Evolutionary conservation across 2,797 vertebrate genomes (phyloP), one percentile per base, ranked within the genome.

Genomic region (Aplochiton taeniatus): DNA sequence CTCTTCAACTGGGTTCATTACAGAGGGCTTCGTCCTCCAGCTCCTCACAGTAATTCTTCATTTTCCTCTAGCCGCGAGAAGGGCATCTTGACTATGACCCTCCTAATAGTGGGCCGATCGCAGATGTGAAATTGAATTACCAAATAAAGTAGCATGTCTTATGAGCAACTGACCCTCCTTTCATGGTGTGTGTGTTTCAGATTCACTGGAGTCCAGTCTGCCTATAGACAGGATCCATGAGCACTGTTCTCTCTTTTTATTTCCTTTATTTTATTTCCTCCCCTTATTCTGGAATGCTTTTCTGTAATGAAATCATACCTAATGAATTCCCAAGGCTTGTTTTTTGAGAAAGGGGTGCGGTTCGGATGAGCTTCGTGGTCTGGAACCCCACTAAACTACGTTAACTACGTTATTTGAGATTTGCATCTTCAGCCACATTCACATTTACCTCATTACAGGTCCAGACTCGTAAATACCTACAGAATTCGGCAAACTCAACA

Each of bases 91-190:
- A 20, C 12, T 49, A 18, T 49, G 46, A 61, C 17, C n/a, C 63
- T 52, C 60, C 51, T 67, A 62, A 66, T 59, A 75, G 59, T 0
- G 11, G 10, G 62, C 44, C 51, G 57, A 80, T 63, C 60, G 49
- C 71, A 45, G 69, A 78, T 46, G 53, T 83, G 72, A 76, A 84
- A 83, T 72, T 72, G 63, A 80, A 81, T 75, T 71, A 61, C 61
- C 74, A 68, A 79, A 71, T 71, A 76, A 78, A 76, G 72, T 73
- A 73, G 66, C 70, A 60, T 75, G 44, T 72, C 70, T 68, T 72
- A 55, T 10, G 61, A 82, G 74, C 69, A 77, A 68, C 58, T 17
- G 59, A 61, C 64, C 65, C 58, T 49, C 70, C 66, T 75, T 75
- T 76, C 66, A 75, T 48, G 67, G 61, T 64, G 60, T 17, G 11